Conservation (phyloP, 2,888 invertebrate genomes). For the Cacoxenus indagator region DNA sequence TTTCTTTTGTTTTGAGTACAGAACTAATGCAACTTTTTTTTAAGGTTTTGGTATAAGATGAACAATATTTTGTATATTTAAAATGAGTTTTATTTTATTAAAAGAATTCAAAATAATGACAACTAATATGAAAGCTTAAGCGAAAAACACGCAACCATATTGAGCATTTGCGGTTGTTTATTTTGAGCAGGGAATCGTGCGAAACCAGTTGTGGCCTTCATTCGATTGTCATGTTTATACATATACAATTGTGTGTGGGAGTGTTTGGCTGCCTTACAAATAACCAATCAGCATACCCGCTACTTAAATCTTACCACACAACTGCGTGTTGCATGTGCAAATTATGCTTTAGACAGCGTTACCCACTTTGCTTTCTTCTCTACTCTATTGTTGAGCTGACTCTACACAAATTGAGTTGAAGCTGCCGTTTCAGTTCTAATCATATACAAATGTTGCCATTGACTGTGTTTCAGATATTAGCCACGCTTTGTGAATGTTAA, state of each 20-base stretch:
- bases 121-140: background rate
- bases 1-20: too few species aligned
- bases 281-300: slow-evolving; percentile 7
- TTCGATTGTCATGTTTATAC: background rate
- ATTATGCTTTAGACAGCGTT: slow-evolving; percentile 24
- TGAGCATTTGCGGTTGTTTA: background rate
- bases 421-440: slow-evolving; percentile 25
- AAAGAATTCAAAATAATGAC: too few species aligned
- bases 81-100: too few species aligned
- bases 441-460: background rate
- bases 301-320: slow-evolving; percentile 10
- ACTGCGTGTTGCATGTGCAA: slow-evolving; percentile 28
- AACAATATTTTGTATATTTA: too few species aligned
- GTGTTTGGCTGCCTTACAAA: background rate
- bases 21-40: too few species aligned
- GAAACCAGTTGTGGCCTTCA: background rate
- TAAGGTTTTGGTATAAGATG: too few species aligned
- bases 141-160: background rate
- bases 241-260: background rate
- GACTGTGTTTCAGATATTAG: background rate
- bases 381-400: too few species aligned
- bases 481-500: background rate
- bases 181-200: background rate
- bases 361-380: slow-evolving; percentile 7
- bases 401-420: slow-evolving; percentile 32